Conservation (phyloP, 1,140 invertebrate species). For the Drosophila teissieri region DNA sequence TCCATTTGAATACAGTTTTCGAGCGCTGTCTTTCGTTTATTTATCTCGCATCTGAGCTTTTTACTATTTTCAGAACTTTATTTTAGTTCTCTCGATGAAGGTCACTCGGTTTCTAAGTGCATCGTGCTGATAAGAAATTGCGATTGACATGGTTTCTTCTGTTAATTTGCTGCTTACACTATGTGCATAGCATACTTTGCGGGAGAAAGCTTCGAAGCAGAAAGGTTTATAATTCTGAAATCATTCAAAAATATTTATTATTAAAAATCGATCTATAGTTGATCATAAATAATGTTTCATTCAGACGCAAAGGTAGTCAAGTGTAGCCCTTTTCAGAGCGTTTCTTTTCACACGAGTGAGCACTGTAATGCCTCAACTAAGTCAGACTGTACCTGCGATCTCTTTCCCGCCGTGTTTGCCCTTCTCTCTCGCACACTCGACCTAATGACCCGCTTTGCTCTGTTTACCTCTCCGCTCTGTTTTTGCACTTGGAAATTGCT, state of each 20-base stretch:
- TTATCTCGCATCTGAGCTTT: neutral
- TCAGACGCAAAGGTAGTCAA: too few relatives aligned
- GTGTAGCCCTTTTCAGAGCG: too few relatives aligned
- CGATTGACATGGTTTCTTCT: neutral
- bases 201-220: too few relatives aligned
- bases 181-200: slow-evolving; percentile 1
- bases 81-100: slow-evolving; percentile 11
- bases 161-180: neutral
- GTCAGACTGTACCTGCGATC: slow-evolving; percentile 18
- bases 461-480: slow-evolving; percentile 34
- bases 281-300: too few relatives aligned
- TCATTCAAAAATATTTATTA: neutral
- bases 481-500: slow-evolving; percentile 18
- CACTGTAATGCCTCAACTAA: slow-evolving; percentile 27
- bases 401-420: slow-evolving; percentile 2
- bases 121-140: slow-evolving; percentile 15
- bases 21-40: neutral
- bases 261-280: neutral
- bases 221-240: neutral
- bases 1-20: neutral
- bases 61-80: slow-evolving; percentile 4
- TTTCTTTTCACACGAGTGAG: neutral
- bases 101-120: slow-evolving; percentile 26
- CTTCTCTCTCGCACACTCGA: slow-evolving; percentile 28
- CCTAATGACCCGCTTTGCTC: slow-evolving; percentile 69